Percentiles rank a stretch among this genome's conserved stretches.
These are phyloP conservation scores for Phenganax marumi DNA, from an alignment of 92 coral and sea anemone genomes.

Conservation along the genomic window DNA sequence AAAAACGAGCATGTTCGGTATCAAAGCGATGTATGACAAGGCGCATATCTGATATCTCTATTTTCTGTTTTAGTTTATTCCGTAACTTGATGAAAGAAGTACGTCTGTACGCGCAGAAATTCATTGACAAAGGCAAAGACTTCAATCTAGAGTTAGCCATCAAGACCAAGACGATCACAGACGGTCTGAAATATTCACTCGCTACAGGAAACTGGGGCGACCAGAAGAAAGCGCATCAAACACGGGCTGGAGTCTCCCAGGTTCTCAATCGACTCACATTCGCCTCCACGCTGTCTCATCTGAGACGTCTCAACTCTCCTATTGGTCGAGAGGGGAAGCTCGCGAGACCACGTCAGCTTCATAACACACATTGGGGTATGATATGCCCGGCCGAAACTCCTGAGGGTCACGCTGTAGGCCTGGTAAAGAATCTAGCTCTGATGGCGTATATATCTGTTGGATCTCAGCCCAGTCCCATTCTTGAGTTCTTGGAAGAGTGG, in stretches of 20 bases:
- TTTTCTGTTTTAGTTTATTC: slow-evolving; percentile 63
- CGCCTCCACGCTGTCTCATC: slow-evolving; percentile 93
- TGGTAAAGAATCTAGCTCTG: slow-evolving; percentile 94
- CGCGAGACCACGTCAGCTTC: slow-evolving; percentile 94
- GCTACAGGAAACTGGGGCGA: slow-evolving; percentile 99
- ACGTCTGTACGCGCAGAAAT: slow-evolving; percentile 95
- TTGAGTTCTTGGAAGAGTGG: slow-evolving; percentile 99
- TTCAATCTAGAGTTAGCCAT: slow-evolving; percentile 95
- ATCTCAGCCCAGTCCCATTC: slow-evolving; percentile 96
- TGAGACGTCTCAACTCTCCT: slow-evolving; percentile 98
- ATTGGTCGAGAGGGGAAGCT: slow-evolving; percentile 98
- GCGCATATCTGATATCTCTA: not conserved
- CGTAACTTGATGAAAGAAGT: slow-evolving; percentile 99
- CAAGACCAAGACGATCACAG: slow-evolving; percentile 93
- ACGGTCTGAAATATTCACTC: slow-evolving; percentile 88
- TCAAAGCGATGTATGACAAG: not conserved
- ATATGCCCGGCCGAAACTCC: slow-evolving; percentile 99
- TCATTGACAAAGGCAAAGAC: slow-evolving; percentile 98
- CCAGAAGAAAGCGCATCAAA: slow-evolving; percentile 95
- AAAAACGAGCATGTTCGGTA: not conserved
- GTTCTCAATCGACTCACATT: slow-evolving; percentile 91
- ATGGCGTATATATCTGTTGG: slow-evolving; percentile 99
- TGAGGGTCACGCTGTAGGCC: slow-evolving; percentile 98
- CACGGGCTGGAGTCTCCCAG: slow-evolving; percentile 99
- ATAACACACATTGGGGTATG: slow-evolving; percentile 99